Evolutionary conservation across 2,113 vertebrate species (phyloP).

Genomic region (Entosphenus tridentatus): DNA sequence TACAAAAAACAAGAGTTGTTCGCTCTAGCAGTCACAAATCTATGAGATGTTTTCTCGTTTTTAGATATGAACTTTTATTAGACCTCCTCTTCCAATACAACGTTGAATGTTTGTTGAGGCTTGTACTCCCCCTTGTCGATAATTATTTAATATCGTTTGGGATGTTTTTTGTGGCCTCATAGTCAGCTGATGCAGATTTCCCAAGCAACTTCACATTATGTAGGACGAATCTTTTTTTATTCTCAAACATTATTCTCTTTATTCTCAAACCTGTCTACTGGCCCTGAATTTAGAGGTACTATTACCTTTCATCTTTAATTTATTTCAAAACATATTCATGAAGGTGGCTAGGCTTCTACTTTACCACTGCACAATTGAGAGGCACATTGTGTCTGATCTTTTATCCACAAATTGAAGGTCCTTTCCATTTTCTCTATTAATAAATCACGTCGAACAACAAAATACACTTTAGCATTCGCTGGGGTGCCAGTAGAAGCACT

Average conservation of each 20-base stretch:
- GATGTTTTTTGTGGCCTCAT: neutral
- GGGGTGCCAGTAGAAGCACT: neutral
- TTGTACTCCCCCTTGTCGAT: neutral
- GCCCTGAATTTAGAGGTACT: neutral
- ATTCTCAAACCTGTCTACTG: neutral
- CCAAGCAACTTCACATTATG: neutral
- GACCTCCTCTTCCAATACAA: slow-evolving; percentile 2
- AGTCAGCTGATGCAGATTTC: neutral
- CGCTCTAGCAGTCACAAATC: neutral
- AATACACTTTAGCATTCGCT: neutral
- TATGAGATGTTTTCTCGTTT: neutral
- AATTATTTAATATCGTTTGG: neutral
- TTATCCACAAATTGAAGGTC: neutral
- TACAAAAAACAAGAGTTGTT: neutral
- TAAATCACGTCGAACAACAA: neutral
- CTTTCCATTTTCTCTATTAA: neutral
- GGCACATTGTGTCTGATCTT: neutral
- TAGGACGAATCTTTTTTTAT: slow-evolving; percentile 1
- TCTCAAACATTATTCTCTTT: neutral
- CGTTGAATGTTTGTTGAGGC: neutral
- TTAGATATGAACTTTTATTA: neutral
- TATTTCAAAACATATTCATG: neutral
- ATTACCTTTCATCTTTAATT: neutral
- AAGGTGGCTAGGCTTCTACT: neutral
- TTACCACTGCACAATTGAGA: neutral